phyloP scores from a whole-genome alignment of 2,797 vertebrate species.

The Gymnoscopelus braueri region DNA sequence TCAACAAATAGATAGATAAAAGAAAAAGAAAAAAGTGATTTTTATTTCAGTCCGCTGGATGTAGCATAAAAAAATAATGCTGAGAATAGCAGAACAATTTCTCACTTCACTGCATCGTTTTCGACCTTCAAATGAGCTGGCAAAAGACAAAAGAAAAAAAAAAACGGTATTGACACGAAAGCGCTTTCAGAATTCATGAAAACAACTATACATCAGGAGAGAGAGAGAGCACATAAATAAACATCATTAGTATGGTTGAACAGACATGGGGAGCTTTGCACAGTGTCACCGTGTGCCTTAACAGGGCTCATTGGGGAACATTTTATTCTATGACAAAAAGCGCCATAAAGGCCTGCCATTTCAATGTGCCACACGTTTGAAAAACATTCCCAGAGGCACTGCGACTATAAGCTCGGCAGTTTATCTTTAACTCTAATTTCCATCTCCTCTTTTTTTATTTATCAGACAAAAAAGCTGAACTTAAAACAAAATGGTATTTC shows the following conservation, averaged over 20 bases:
- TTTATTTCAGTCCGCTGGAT: slow-evolving; percentile 27
- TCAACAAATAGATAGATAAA: slow-evolving; percentile 74
- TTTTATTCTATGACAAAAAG: slow-evolving; percentile 59
- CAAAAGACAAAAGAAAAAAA: slow-evolving; percentile 35
- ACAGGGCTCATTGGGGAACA: slow-evolving; percentile 54
- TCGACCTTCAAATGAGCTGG: slow-evolving; percentile 58
- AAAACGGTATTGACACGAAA: slow-evolving; percentile 29
- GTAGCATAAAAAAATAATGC: slow-evolving; percentile 41
- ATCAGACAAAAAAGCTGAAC: slow-evolving; percentile 55
- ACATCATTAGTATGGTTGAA: slow-evolving; percentile 23
- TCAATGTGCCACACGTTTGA: slow-evolving; percentile 50
- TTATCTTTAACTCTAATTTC: slow-evolving; percentile 65
- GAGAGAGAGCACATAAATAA: slow-evolving; percentile 7
- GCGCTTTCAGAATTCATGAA: slow-evolving; percentile 1
- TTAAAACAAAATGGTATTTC: slow-evolving; percentile 64
- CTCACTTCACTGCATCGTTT: slow-evolving; percentile 36
- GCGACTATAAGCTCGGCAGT: slow-evolving; percentile 24
- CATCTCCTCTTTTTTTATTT: slow-evolving; percentile 59
- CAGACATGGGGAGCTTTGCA: slow-evolving; percentile 45
- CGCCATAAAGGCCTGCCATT: slow-evolving; percentile 40
- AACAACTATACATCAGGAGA: background rate
- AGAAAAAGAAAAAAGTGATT: slow-evolving; percentile 42
- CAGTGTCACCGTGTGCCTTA: slow-evolving; percentile 23
- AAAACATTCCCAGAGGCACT: slow-evolving; percentile 54
- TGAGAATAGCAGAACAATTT: slow-evolving; percentile 10